Base-by-base conservation (phyloP, 2,888 invertebrate species). In the Polylopha cassiicola region DNA sequence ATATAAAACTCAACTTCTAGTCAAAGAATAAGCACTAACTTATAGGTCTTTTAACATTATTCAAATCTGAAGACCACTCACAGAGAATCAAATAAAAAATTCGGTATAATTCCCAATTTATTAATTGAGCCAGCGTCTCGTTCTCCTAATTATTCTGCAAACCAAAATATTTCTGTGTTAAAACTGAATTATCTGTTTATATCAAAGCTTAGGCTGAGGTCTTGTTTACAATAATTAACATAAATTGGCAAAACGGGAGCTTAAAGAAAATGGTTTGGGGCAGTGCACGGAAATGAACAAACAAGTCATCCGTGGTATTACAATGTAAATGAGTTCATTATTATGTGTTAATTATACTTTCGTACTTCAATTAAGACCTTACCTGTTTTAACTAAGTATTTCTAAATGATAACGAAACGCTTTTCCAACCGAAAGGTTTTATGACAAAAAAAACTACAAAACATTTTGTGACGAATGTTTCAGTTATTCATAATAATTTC, bases 201-300 rank as follows among this genome's bases (percentile, higher is more conserved):
- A 18, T 31, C 26, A 13, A 32, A 32, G 32, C 26, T 39, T 32
- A 13, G n/a, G 13, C 22, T 27, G 2, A 32, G 32, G 26, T 26
- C 26, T 31, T 34, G 32, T 39, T 39, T 27, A 32, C 38, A 32
- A 21, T 27, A 20, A 38, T 38, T 38, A 32, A 2, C 31, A 38
- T 39, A 38, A 32, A 38, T 30, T 38, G 24, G 14, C 16, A 8
- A 26, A 20, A 34, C 26, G 34, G 14, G 26, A 9, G 20, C 26
- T 34, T 20, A 26, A 34, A 34, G 26, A 27, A 26, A 29, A 18
- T 29, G 4, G 8, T 10, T 26, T 34, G 9, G 9, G 34, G 9
- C 24, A 17, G 18, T 29, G 6, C 8, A 13, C 18, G 11, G 24
- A 26, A 26, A 20, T 26, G 20, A 7, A 26, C 11, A 26, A 17